phyloP scores from a whole-genome alignment of 2,113 vertebrate genomes.

The Spheniscus mendiculus region DNA sequence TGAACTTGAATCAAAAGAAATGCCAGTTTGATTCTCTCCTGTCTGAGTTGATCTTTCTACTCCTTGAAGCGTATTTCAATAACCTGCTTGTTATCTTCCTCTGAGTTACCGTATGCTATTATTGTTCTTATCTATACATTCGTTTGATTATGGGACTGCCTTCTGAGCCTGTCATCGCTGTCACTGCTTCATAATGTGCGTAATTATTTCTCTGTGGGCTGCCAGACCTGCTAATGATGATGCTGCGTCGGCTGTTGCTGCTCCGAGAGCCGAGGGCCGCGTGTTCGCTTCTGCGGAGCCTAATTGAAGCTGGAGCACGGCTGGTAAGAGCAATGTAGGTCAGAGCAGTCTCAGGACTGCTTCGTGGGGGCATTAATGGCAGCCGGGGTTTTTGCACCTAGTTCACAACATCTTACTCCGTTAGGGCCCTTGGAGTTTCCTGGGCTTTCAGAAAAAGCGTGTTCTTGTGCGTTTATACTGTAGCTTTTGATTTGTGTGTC shows the following conservation, averaged over 20 bases:
- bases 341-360: not conserved
- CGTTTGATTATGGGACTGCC: not conserved
- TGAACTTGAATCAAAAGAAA: not conserved
- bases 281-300: not conserved
- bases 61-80: not conserved
- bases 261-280: not conserved
- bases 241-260: not conserved
- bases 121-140: not conserved
- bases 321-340: not conserved
- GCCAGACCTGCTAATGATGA: slow-evolving; percentile 18
- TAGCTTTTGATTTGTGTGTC: not conserved
- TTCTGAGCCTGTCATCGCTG: not conserved
- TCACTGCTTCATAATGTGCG: not conserved
- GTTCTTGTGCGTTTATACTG: not conserved
- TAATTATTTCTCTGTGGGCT: not conserved
- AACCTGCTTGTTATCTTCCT: not conserved
- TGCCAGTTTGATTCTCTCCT: not conserved
- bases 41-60: not conserved
- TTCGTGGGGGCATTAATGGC: not conserved
- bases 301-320: rapidly evolving
- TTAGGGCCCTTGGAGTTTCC: not conserved
- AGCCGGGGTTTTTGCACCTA: rapidly evolving
- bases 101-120: rapidly evolving
- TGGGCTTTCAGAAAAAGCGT: not conserved
- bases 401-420: not conserved